Evolutionary conservation across 2,888 invertebrate species (phyloP).

Genomic region (Bembecia ichneumoniformis): DNA sequence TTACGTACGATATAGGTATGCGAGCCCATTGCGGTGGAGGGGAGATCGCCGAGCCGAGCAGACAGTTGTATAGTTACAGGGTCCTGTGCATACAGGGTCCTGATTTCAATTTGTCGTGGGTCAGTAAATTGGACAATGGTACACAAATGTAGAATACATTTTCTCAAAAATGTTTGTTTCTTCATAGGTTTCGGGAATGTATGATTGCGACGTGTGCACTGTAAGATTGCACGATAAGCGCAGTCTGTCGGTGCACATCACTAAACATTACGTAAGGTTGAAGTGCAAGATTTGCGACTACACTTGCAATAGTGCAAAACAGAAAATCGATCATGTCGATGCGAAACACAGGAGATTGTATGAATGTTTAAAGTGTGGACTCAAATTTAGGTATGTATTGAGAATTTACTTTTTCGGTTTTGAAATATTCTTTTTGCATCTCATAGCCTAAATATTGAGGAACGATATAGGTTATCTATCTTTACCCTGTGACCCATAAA

Average conservation of each 20-base stretch:
- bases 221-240: background rate
- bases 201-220: background rate
- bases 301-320: background rate
- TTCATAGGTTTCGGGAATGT: background rate
- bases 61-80: too few species aligned
- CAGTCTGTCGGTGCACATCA: background rate
- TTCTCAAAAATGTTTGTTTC: background rate
- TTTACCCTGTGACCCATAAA: too few species aligned
- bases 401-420: too few species aligned
- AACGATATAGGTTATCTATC: too few species aligned
- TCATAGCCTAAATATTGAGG: too few species aligned
- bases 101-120: too few species aligned
- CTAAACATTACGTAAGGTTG: background rate
- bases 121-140: too few species aligned
- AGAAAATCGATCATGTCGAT: constrained; percentile 9
- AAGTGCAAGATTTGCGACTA: background rate
- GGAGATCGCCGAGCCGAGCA: too few species aligned
- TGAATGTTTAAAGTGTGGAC: constrained; percentile 25
- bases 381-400: constrained; percentile 24
- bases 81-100: too few species aligned
- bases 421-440: too few species aligned
- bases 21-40: too few species aligned
- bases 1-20: too few species aligned
- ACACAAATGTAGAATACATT: background rate
- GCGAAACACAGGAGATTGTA: constrained; percentile 18